These are phyloP conservation scores for Syrista parreyssii DNA, from an alignment of 2,888 invertebrate genomes.

Conservation along the genomic window DNA sequence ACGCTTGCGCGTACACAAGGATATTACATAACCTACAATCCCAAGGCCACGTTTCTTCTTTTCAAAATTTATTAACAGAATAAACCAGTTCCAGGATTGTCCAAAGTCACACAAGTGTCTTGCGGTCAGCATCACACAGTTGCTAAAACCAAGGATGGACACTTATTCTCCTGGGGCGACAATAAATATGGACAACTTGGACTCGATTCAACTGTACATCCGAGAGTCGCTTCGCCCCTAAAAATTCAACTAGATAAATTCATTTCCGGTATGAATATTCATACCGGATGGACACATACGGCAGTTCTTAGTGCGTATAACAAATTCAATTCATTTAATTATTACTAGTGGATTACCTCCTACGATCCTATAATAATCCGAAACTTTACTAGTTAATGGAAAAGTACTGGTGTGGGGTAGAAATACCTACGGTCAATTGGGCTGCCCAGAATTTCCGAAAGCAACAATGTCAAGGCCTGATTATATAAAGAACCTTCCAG, in stretches of 20 bases:
- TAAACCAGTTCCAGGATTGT: conserved; percentile 67
- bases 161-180: conserved; percentile 82
- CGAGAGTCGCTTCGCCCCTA: conserved; percentile 69
- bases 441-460: conserved; percentile 63
- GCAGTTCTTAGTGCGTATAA: background rate
- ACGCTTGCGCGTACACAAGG: background rate
- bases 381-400: conserved; percentile 70
- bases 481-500: conserved; percentile 57
- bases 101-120: conserved; percentile 73
- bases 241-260: conserved; percentile 69
- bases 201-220: conserved; percentile 68
- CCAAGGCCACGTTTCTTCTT: background rate
- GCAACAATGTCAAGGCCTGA: conserved; percentile 30
- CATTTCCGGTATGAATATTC: conserved; percentile 65
- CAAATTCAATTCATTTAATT: background rate
- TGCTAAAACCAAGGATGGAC: conserved; percentile 70
- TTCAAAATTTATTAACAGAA: background rate
- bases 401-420: conserved; percentile 82
- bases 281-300: conserved; percentile 85
- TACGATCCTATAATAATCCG: background rate
- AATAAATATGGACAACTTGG: conserved; percentile 86
- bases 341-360: background rate
- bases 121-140: conserved; percentile 88
- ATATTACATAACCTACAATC: background rate
- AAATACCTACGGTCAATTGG: conserved; percentile 84